A percentile compares a stretch with the other conserved stretches of the same genome.
These are phyloP conservation scores for Cirrhinus molitorella DNA, from an alignment of 2,797 vertebrate genomes.

Conservation along the genomic window DNA sequence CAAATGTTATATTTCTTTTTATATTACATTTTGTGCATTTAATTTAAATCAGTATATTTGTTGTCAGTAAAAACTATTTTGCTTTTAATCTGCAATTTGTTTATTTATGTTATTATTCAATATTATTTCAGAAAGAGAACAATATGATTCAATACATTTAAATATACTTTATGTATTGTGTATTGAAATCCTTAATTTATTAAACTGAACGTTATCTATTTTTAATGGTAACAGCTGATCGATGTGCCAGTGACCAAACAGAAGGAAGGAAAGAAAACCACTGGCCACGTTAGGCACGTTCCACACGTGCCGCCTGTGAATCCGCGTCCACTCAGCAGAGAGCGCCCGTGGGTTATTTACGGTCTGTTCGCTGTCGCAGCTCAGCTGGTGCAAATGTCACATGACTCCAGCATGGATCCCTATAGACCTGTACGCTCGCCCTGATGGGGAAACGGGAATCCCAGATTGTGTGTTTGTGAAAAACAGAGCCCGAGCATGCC, in stretches of 20 bases:
- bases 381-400: constrained; percentile 36
- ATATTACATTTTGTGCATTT: no score
- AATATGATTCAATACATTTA: no score
- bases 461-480: constrained; percentile 20
- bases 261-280: not conserved
- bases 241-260: not conserved
- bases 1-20: no score
- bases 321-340: constrained; percentile 20
- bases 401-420: constrained; percentile 31
- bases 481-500: constrained; percentile 65
- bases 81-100: no score
- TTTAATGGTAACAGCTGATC: not conserved
- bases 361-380: not conserved
- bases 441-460: constrained; percentile 2
- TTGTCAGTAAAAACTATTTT: no score
- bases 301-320: constrained; percentile 21
- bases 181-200: no score
- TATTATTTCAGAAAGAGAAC: no score
- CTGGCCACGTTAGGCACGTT: constrained; percentile 7
- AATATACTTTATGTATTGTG: not conserved
- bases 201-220: not conserved
- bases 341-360: constrained; percentile 1
- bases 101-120: no score
- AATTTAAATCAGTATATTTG: no score
- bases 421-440: not conserved